Conservation (phyloP, 1,140 invertebrate genomes). For the Monochamus saltuarius region DNA sequence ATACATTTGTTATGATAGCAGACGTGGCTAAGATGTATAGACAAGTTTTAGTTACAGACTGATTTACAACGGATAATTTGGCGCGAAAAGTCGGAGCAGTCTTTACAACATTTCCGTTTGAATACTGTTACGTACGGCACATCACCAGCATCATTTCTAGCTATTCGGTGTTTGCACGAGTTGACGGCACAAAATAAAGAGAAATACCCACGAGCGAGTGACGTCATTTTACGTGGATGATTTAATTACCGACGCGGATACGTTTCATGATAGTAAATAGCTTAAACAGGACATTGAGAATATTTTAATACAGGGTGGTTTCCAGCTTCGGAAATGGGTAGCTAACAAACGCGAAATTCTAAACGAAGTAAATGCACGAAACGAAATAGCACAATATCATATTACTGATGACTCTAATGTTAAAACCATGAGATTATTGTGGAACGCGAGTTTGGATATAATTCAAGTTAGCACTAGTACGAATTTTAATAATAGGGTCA, state of each 20-base stretch:
- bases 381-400: background rate
- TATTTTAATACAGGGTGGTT: conserved; percentile 24
- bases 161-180: conserved; percentile 40
- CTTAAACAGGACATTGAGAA: conserved; percentile 32
- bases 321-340: conserved; percentile 33
- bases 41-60: conserved; percentile 44
- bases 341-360: conserved; percentile 29
- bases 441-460: conserved; percentile 40
- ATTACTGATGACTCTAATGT: conserved; percentile 5
- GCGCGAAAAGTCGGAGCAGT: conserved; percentile 31
- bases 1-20: conserved; percentile 29
- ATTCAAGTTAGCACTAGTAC: conserved; percentile 37
- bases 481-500: conserved; percentile 28
- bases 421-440: conserved; percentile 47
- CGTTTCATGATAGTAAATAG: conserved; percentile 28
- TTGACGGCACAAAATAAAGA: conserved; percentile 41
- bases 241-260: conserved; percentile 46
- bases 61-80: conserved; percentile 50
- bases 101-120: conserved; percentile 37
- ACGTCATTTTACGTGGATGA: conserved; percentile 55
- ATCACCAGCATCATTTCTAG: conserved; percentile 43
- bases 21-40: conserved; percentile 56
- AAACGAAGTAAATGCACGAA: background rate
- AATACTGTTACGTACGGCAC: conserved; percentile 49
- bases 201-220: conserved; percentile 36